Evolutionary conservation across 1,140 invertebrate genomes (phyloP).

Genomic region (Diploscapter pachys): DNA sequence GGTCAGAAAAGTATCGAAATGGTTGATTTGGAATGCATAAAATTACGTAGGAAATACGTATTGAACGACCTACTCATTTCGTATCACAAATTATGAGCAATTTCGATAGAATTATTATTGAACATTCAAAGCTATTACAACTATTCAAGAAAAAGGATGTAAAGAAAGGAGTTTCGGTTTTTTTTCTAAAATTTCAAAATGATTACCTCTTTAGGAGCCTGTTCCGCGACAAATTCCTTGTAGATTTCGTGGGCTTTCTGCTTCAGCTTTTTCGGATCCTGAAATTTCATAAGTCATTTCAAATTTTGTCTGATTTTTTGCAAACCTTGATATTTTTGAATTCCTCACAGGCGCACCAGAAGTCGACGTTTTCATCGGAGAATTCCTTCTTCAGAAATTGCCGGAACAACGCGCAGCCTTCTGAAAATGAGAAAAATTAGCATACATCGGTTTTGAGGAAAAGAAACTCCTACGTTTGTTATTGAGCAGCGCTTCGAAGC

Average conservation of each 20-base stretch:
- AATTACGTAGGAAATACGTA: too few relatives aligned
- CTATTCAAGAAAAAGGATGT: too few relatives aligned
- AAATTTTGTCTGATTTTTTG: not conserved
- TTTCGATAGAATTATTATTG: too few relatives aligned
- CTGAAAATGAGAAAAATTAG: conserved; percentile 56
- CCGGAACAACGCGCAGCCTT: conserved; percentile 65
- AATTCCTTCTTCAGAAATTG: conserved; percentile 67
- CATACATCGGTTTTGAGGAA: not conserved
- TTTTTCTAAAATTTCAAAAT: too few relatives aligned
- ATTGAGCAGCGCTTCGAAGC: conserved; percentile 24
- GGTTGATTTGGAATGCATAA: too few relatives aligned
- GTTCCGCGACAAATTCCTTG: conserved; percentile 32
- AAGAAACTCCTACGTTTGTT: conserved; percentile 26
- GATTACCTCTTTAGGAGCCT: conserved; percentile 28
- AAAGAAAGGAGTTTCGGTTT: too few relatives aligned
- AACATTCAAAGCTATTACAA: too few relatives aligned
- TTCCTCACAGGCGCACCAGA: conserved; percentile 69
- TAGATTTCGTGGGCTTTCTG: conserved; percentile 34
- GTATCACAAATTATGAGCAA: too few relatives aligned
- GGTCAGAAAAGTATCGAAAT: too few relatives aligned
- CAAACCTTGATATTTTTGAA: conserved; percentile 61
- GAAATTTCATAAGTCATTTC: too few relatives aligned
- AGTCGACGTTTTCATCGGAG: conserved; percentile 69
- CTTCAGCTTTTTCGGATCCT: not conserved
- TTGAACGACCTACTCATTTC: too few relatives aligned